Percentiles rank a stretch among this genome's conserved stretches.
These are phyloP conservation scores for Drosophila lacertosa DNA, from an alignment of 1,140 invertebrate genomes.

Conservation along the genomic window DNA sequence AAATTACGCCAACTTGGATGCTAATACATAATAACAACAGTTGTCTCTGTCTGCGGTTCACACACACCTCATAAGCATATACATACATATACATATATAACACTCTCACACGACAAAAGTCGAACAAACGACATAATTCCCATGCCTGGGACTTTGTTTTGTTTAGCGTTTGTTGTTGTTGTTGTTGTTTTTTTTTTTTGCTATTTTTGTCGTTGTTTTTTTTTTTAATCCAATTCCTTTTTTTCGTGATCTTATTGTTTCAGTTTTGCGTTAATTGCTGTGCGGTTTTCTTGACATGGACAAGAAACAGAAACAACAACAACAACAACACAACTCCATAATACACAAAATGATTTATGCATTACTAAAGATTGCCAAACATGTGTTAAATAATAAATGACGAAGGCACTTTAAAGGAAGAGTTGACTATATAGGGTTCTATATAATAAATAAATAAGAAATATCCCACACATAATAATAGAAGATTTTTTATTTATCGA, in stretches of 20 bases:
- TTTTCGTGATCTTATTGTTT: conserved; percentile 70
- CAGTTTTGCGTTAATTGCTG: conserved; percentile 67
- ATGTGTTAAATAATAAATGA: conserved; percentile 41
- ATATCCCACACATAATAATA: no score
- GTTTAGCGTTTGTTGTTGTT: conserved; percentile 15
- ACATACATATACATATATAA: neutral
- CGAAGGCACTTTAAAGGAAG: conserved; percentile 7
- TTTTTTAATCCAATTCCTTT: conserved; percentile 40
- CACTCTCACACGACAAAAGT: conserved; percentile 58
- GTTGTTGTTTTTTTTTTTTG: conserved; percentile 5
- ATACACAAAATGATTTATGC: conserved; percentile 58
- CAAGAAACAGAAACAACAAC: conserved; percentile 17
- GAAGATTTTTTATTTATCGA: no score
- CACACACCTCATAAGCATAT: conserved; percentile 30
- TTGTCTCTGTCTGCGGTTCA: conserved; percentile 17
- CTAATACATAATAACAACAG: conserved; percentile 29
- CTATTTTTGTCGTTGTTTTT: conserved; percentile 27
- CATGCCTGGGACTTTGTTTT: conserved; percentile 42
- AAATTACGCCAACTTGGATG: conserved; percentile 27
- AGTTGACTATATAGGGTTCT: neutral
- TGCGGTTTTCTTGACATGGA: conserved; percentile 40
- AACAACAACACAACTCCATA: conserved; percentile 22
- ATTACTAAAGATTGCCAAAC: conserved; percentile 62
- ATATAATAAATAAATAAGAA: no score
- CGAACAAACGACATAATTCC: conserved; percentile 67